Evolutionary conservation across 2,113 vertebrate genomes (phyloP).

Genomic region (Plotosus lineatus): DNA sequence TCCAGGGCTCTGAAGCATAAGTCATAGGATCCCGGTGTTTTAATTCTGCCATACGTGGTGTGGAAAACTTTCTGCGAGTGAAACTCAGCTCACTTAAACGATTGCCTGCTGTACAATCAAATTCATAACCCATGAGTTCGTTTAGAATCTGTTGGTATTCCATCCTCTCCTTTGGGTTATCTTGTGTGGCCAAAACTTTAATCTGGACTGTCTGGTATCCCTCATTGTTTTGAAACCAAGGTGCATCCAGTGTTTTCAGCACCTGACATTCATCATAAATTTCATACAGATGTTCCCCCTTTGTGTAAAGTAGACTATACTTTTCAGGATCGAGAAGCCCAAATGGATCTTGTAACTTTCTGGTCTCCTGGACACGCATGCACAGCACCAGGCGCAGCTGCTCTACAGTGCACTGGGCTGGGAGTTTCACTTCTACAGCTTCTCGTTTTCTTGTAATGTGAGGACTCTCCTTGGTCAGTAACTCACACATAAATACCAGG

Average conservation of each 20-base stretch:
- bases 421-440: slow-evolving; percentile 62
- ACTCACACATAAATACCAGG: slow-evolving; percentile 68
- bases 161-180: slow-evolving; percentile 55
- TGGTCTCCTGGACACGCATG: slow-evolving; percentile 60
- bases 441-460: slow-evolving; percentile 15
- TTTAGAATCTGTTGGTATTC: slow-evolving; percentile 56
- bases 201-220: slow-evolving; percentile 58
- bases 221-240: slow-evolving; percentile 59
- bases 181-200: slow-evolving; percentile 53
- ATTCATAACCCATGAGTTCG: slow-evolving; percentile 69
- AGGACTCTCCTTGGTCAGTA: slow-evolving; percentile 43
- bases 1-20: slow-evolving; percentile 75
- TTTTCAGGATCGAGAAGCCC: slow-evolving; percentile 68
- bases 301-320: slow-evolving; percentile 68
- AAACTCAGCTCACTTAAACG: slow-evolving; percentile 70
- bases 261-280: slow-evolving; percentile 75
- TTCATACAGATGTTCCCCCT: slow-evolving; percentile 68
- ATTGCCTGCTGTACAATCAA: slow-evolving; percentile 61
- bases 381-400: slow-evolving; percentile 71
- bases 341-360: slow-evolving; percentile 60
- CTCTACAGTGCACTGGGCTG: slow-evolving; percentile 68
- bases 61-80: slow-evolving; percentile 72
- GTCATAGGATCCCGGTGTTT: slow-evolving; percentile 56
- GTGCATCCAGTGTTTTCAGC: slow-evolving; percentile 68
- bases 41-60: slow-evolving; percentile 65